These are phyloP conservation scores for Homarus americanus DNA, from an alignment of 1,140 invertebrate genomes.

Conservation along the genomic window DNA sequence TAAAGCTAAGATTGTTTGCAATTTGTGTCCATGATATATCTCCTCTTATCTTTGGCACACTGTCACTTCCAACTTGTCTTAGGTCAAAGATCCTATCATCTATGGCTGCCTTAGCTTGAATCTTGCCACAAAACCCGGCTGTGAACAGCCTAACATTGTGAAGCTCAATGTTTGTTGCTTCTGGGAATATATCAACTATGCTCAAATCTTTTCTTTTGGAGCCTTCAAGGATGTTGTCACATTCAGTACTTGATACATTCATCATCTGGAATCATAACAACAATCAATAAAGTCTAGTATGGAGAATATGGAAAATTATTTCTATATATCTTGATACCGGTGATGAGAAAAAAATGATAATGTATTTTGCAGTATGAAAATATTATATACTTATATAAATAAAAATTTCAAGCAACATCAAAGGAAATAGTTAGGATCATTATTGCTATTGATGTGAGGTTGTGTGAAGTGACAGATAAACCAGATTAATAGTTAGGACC, in stretches of 20 bases:
- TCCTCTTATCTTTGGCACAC: background rate
- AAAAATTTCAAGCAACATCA: too few relatives aligned
- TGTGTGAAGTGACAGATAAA: too few relatives aligned
- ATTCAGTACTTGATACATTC: background rate
- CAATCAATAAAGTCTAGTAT: too few relatives aligned
- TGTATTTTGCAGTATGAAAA: too few relatives aligned
- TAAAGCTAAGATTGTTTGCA: background rate
- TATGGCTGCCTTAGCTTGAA: background rate
- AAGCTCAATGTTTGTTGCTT: background rate
- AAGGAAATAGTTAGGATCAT: too few relatives aligned
- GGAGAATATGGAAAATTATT: too few relatives aligned
- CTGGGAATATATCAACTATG: slow-evolving; percentile 30
- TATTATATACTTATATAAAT: too few relatives aligned
- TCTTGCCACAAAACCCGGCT: slow-evolving; percentile 1
- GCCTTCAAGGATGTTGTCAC: background rate
- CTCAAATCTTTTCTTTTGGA: slow-evolving; percentile 12
- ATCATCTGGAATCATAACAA: background rate
- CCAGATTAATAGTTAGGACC: too few relatives aligned
- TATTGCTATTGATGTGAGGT: too few relatives aligned
- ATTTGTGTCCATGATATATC: background rate
- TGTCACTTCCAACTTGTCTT: background rate
- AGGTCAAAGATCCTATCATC: background rate
- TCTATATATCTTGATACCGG: too few relatives aligned
- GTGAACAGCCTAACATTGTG: background rate
- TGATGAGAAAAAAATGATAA: too few relatives aligned